These are phyloP conservation scores for Deilephila elpenor DNA, from an alignment of 2,888 invertebrate species.

Conservation along the genomic window DNA sequence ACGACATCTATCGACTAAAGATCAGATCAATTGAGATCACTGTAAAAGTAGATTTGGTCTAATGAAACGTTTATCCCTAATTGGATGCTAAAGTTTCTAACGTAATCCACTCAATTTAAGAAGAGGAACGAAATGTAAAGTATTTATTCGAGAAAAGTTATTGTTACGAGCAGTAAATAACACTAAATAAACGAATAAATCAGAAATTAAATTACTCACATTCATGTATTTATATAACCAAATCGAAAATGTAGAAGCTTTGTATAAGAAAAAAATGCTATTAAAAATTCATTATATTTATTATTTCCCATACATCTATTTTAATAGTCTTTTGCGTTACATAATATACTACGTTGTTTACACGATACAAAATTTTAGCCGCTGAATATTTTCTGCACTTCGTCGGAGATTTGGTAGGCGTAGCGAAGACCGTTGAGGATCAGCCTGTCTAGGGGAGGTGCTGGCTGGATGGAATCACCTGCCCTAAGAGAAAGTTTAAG, in stretches of 20 bases:
- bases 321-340: not conserved
- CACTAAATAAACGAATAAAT: too few species aligned
- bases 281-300: not conserved
- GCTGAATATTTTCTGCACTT: constrained; percentile 57
- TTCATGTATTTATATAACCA: too few species aligned
- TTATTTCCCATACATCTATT: not conserved
- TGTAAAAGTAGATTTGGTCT: not conserved
- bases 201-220: too few species aligned
- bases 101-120: too few species aligned
- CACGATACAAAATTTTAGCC: constrained; percentile 39
- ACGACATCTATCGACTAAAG: not conserved
- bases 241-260: too few species aligned
- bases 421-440: constrained; percentile 58
- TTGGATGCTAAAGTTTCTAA: too few species aligned
- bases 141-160: too few species aligned
- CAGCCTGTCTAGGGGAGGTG: constrained; percentile 55
- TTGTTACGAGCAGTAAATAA: too few species aligned
- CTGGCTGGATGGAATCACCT: constrained; percentile 60
- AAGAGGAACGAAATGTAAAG: too few species aligned
- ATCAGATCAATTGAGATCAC: not conserved
- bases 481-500: constrained; percentile 40
- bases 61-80: not conserved
- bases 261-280: not conserved
- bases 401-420: constrained; percentile 59
- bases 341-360: not conserved